A percentile compares a stretch with the other conserved stretches of the same genome.
Evolutionary conservation across 2,888 invertebrate species (phyloP).

Genomic region (Mythimna impura): DNA sequence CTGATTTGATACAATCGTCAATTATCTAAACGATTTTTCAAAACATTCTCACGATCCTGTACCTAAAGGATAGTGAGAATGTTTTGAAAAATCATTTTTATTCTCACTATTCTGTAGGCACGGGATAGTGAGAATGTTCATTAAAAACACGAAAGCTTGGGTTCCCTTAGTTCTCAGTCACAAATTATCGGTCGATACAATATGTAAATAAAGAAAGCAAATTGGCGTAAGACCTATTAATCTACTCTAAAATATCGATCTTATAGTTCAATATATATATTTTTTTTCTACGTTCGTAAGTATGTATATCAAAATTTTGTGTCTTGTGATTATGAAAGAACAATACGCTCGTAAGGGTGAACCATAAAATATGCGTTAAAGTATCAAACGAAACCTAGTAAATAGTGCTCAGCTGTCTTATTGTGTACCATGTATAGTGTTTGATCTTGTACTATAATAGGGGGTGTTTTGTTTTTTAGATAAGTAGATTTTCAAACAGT

Average conservation of each 20-base stretch:
- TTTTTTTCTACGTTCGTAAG: not conserved
- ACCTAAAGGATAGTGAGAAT: too few relatives aligned
- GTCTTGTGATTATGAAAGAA: constrained; percentile 68
- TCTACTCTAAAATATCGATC: not conserved
- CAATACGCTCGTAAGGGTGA: constrained; percentile 41
- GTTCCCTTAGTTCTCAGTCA: not conserved
- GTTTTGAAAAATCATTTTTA: too few relatives aligned
- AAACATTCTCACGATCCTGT: not conserved
- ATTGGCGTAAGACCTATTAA: not conserved
- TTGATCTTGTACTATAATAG: constrained; percentile 35
- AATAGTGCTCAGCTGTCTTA: constrained; percentile 57
- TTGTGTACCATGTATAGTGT: constrained; percentile 60
- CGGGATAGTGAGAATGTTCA: too few relatives aligned
- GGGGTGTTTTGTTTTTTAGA: too few relatives aligned
- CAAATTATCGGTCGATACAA: not conserved
- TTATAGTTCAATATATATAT: not conserved
- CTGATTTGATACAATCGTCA: not conserved
- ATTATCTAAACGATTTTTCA: not conserved
- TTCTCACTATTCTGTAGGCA: too few relatives aligned
- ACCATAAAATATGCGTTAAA: constrained; percentile 68
- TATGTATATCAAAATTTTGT: not conserved
- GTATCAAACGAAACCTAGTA: constrained; percentile 81
- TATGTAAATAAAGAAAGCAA: too few relatives aligned
- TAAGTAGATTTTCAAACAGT: too few relatives aligned
- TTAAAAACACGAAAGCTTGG: not conserved